Percentiles rank a stretch among this genome's conserved stretches.
phyloP scores from a whole-genome alignment of 2,888 invertebrate genomes.

The Mythimna vitellina region DNA sequence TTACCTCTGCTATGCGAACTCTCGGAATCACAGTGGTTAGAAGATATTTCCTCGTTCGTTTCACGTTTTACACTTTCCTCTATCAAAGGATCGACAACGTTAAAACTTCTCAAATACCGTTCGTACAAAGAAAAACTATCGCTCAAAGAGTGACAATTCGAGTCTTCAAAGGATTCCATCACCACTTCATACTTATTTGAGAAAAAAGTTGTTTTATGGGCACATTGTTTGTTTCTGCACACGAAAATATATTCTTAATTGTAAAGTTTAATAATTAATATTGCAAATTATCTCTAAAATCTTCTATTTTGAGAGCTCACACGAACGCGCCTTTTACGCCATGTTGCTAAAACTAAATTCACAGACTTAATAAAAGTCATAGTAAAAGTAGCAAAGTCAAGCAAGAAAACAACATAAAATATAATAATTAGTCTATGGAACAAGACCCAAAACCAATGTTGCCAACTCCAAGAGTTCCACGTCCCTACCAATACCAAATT shows the following conservation, averaged over 20 bases:
- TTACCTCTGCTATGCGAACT: constrained; percentile 80
- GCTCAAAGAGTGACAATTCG: constrained; percentile 86
- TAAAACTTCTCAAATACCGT: constrained; percentile 87
- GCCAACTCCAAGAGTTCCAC: no score
- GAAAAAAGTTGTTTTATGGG: constrained; percentile 30
- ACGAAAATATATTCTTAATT: neutral
- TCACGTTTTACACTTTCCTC: constrained; percentile 70
- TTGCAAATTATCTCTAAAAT: constrained; percentile 7
- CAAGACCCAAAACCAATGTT: neutral
- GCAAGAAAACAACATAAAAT: neutral
- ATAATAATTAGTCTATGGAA: no score
- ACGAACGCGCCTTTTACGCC: constrained; percentile 57
- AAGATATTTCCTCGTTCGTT: constrained; percentile 68
- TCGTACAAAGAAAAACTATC: constrained; percentile 88
- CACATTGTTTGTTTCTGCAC: constrained; percentile 23
- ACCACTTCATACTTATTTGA: constrained; percentile 77
- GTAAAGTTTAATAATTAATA: constrained; percentile 9
- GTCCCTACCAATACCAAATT: no score
- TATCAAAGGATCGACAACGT: constrained; percentile 78
- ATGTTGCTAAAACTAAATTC: constrained; percentile 37
- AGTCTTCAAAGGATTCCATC: constrained; percentile 88
- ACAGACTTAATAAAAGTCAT: no score
- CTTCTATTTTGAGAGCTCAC: neutral
- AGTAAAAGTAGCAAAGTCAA: no score
- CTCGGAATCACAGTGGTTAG: constrained; percentile 73